phyloP scores from a whole-genome alignment of 2,888 invertebrate species.

The Acanthacorydalis orientalis region DNA sequence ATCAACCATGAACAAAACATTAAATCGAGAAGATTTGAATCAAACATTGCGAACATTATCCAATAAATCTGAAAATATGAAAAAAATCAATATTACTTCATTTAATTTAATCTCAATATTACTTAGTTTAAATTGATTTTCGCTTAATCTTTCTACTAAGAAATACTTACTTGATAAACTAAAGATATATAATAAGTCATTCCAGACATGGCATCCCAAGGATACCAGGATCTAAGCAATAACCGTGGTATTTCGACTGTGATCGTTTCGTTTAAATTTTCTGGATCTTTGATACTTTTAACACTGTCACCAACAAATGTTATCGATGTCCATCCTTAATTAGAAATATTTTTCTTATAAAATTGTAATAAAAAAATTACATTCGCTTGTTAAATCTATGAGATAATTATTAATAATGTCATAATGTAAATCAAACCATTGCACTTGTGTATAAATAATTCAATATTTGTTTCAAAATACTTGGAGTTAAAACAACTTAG shows the following conservation, averaged over 20 bases:
- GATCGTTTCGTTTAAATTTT: slow-evolving; percentile 50
- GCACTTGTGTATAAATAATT: too few relatives aligned
- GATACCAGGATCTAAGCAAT: slow-evolving; percentile 62
- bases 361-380: too few relatives aligned
- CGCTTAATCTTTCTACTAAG: too few relatives aligned
- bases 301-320: slow-evolving; percentile 69
- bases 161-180: slow-evolving; percentile 37
- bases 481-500: too few relatives aligned
- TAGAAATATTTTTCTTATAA: too few relatives aligned
- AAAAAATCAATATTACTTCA: neutral
- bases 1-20: slow-evolving; percentile 74
- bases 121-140: too few relatives aligned
- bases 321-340: slow-evolving; percentile 54
- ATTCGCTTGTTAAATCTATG: too few relatives aligned
- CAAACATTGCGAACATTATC: slow-evolving; percentile 24
- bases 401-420: too few relatives aligned
- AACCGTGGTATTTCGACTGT: slow-evolving; percentile 53
- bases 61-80: slow-evolving; percentile 21
- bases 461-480: too few relatives aligned
- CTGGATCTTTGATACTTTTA: slow-evolving; percentile 45
- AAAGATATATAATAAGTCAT: slow-evolving; percentile 48
- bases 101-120: too few relatives aligned
- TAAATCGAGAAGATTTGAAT: slow-evolving; percentile 45
- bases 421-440: too few relatives aligned
- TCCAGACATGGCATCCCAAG: slow-evolving; percentile 57